Percentiles rank a stretch among this genome's conserved stretches.
Conservation (phyloP, 2,888 invertebrate genomes). For the Epistrophella euchroma region DNA sequence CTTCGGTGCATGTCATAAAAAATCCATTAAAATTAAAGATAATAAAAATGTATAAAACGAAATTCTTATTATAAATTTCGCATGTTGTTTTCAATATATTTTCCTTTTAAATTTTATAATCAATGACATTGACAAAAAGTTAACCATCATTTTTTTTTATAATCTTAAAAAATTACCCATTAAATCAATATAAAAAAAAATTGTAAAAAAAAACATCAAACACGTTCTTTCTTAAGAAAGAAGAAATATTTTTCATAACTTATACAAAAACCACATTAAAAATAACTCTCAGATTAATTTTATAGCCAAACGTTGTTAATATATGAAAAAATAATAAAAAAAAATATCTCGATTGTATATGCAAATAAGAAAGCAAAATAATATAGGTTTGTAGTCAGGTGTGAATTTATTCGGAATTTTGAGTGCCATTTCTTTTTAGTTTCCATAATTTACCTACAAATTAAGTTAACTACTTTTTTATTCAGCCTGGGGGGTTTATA, state of each 20-base stretch:
- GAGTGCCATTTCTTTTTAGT: constrained; percentile 24
- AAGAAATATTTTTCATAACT: not conserved
- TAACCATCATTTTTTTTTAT: not conserved
- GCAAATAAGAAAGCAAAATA: constrained; percentile 33
- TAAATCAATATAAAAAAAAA: constrained; percentile 1
- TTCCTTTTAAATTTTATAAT: not conserved
- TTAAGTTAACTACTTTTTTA: constrained; percentile 13
- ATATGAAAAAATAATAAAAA: not conserved
- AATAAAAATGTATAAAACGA: not conserved
- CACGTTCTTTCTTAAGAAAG: not conserved
- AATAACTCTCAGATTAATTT: constrained; percentile 28
- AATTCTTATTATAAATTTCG: not conserved
- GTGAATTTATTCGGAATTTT: constrained; percentile 29
- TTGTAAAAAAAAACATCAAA: constrained; percentile 1
- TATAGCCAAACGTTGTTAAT: constrained; percentile 6
- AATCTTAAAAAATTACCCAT: not conserved
- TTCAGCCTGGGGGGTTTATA: not conserved
- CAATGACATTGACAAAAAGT: constrained; percentile 18
- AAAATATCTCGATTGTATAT: constrained; percentile 27
- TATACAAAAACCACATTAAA: constrained; percentile 9
- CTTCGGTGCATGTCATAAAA: not conserved
- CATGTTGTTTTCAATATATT: not conserved
- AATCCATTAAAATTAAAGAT: not conserved
- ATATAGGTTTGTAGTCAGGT: constrained; percentile 21
- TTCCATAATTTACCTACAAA: constrained; percentile 43